phyloP scores from a whole-genome alignment of 2,888 invertebrate genomes.

The Pollenia griseotomentosa region DNA sequence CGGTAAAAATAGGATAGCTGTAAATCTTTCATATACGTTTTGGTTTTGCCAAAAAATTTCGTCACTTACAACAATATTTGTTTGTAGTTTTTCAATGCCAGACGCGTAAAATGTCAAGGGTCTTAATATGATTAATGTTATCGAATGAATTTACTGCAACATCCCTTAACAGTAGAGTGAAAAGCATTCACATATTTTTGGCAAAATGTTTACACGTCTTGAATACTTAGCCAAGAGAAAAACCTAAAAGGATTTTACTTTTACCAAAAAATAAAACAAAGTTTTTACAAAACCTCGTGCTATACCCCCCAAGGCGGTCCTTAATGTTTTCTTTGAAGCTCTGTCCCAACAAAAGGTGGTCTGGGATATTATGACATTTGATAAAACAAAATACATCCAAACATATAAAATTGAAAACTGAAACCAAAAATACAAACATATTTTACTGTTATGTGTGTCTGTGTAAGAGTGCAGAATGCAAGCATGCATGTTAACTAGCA shows the following conservation, averaged over 20 bases:
- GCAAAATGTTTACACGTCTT: conserved; percentile 70
- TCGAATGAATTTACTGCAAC: conserved; percentile 52
- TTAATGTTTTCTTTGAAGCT: conserved; percentile 13
- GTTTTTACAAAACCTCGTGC: conserved; percentile 14
- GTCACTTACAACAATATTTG: conserved; percentile 7
- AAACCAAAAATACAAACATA: neutral
- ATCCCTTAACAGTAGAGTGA: conserved; percentile 3
- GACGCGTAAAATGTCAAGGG: conserved; percentile 69
- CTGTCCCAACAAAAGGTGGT: conserved; percentile 51
- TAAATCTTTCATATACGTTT: neutral
- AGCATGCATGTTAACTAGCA: conserved; percentile 69
- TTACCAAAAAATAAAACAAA: neutral
- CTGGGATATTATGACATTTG: conserved; percentile 64
- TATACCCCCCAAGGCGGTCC: neutral
- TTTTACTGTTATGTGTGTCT: neutral
- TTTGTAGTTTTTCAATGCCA: conserved; percentile 50
- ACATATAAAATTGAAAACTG: neutral
- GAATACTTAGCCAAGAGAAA: conserved; percentile 50
- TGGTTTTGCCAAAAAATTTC: conserved; percentile 29
- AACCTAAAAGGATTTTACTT: conserved; percentile 37
- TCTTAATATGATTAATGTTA: conserved; percentile 73
- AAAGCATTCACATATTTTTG: conserved; percentile 46
- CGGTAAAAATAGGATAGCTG: no score
- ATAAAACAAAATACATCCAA: neutral
- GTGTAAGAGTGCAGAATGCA: conserved; percentile 38